phyloP scores from a whole-genome alignment of 2,888 invertebrate genomes.

The Empis stercorea region DNA sequence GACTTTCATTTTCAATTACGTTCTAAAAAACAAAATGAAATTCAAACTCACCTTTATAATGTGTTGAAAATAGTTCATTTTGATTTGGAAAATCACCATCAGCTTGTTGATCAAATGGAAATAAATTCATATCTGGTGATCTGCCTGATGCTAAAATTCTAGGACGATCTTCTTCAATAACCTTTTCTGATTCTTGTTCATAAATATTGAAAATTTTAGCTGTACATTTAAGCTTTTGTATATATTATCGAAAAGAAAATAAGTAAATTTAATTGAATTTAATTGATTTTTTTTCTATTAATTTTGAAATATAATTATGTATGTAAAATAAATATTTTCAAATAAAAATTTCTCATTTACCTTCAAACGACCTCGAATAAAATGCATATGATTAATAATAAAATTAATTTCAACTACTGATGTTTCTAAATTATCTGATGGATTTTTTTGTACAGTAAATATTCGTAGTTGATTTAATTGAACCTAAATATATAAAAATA shows the following conservation, averaged over 20 bases:
- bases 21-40: too few relatives aligned
- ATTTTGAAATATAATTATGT: too few relatives aligned
- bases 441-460: constrained; percentile 29
- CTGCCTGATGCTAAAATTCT: constrained; percentile 35
- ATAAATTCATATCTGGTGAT: constrained; percentile 30
- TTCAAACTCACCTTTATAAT: neutral
- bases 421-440: constrained; percentile 29
- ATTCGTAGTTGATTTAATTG: constrained; percentile 24
- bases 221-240: constrained; percentile 29
- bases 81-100: constrained; percentile 29
- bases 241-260: neutral
- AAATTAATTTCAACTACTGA: constrained; percentile 31
- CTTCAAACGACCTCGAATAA: constrained; percentile 30
- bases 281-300: too few relatives aligned
- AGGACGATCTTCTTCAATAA: constrained; percentile 34
- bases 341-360: constrained; percentile 14
- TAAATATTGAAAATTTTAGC: constrained; percentile 34
- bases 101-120: constrained; percentile 30
- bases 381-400: constrained; percentile 30
- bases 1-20: too few relatives aligned
- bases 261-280: neutral
- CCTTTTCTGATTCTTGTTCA: constrained; percentile 31
- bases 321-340: neutral
- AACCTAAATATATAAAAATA: constrained; percentile 21
- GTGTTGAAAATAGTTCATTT: constrained; percentile 18